Evolutionary conservation across 2,113 vertebrate species (phyloP).

Genomic region (Tringa solitaria): DNA sequence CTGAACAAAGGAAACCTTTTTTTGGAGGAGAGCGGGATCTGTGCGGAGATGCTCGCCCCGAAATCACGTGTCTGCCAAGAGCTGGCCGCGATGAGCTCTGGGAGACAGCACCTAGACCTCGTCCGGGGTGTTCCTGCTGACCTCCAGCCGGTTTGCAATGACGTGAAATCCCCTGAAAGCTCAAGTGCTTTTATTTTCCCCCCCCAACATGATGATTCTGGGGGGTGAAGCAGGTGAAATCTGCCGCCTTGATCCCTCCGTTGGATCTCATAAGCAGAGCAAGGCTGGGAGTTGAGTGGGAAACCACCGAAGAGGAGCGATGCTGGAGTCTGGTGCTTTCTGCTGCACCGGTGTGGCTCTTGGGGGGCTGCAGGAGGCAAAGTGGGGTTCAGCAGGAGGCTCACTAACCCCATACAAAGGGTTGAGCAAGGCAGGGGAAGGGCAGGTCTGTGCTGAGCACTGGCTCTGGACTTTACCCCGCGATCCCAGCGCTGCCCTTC

Average conservation of each 20-base stretch:
- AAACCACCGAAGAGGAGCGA: fast-evolving
- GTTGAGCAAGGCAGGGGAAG: background rate
- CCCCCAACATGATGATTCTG: fast-evolving
- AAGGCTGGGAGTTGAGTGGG: background rate
- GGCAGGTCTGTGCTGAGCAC: background rate
- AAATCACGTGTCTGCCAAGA: background rate
- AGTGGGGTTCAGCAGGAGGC: fast-evolving
- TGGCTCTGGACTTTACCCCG: background rate
- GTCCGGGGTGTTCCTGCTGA: background rate
- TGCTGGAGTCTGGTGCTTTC: background rate
- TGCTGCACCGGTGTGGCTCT: fast-evolving
- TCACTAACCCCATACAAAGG: fast-evolving
- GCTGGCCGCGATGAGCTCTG: fast-evolving
- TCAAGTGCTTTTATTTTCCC: background rate
- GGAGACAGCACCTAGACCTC: background rate
- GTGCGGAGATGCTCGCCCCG: fast-evolving
- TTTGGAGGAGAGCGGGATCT: background rate
- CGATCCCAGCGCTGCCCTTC: fast-evolving
- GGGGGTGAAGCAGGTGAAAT: background rate
- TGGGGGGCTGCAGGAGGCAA: background rate
- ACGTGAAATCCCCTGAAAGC: too few relatives aligned
- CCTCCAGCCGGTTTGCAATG: background rate
- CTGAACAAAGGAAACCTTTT: slow-evolving; percentile 2
- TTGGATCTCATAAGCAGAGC: background rate
- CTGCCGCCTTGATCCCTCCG: fast-evolving